Conservation (phyloP, 2,113 vertebrate species). For the Heteronetta atricapilla region DNA sequence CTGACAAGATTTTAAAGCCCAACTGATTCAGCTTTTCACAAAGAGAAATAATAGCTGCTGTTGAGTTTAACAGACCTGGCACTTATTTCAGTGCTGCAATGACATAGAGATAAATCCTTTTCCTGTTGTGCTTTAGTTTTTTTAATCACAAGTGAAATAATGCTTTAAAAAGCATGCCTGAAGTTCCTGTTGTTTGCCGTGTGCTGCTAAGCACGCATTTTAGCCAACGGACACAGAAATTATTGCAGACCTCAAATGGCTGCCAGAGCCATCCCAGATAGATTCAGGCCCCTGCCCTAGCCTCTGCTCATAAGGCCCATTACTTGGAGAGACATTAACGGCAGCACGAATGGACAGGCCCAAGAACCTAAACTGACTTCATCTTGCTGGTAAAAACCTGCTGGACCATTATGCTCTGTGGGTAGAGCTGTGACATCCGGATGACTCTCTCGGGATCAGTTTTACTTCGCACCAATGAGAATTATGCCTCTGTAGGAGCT, state of each 20-base stretch:
- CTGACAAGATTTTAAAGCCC: neutral
- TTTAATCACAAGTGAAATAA: neutral
- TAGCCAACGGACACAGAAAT: neutral
- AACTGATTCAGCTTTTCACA: neutral
- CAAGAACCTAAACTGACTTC: neutral
- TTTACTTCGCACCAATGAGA: neutral
- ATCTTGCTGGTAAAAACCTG: neutral
- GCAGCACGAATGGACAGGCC: neutral
- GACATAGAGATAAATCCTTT: neutral
- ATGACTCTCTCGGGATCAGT: neutral
- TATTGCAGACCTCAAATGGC: neutral
- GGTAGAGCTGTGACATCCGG: neutral
- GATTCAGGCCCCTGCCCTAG: neutral
- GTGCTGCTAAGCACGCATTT: neutral
- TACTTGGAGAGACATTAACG: rapidly evolving
- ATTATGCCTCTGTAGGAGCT: rapidly evolving
- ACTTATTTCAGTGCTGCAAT: neutral
- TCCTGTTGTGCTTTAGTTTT: neutral
- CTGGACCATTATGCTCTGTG: neutral
- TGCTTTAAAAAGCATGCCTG: neutral
- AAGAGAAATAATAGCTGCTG: neutral
- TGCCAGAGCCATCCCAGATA: neutral
- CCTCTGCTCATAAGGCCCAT: rapidly evolving
- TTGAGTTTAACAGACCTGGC: neutral
- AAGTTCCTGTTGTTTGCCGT: neutral